phyloP scores from a whole-genome alignment of 1,140 invertebrate species.

The Odontomachus brunneus region DNA sequence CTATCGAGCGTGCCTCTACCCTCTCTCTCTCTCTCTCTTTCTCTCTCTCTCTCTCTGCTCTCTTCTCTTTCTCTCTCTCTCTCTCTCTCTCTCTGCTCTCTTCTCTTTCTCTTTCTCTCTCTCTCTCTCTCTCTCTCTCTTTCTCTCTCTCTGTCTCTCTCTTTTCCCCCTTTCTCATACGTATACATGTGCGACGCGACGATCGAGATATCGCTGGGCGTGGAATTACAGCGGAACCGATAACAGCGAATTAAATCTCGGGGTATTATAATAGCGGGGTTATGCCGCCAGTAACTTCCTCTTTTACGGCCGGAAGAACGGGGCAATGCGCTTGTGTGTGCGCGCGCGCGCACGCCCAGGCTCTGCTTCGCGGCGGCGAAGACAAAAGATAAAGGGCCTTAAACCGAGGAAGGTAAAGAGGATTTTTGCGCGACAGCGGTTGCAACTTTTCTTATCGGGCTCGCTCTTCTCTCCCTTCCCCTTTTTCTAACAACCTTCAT shows the following conservation, averaged over 20 bases:
- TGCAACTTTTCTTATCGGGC: constrained; percentile 23
- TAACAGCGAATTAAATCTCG: constrained; percentile 61
- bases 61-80: neutral
- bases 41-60: no score
- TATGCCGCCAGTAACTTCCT: constrained; percentile 49
- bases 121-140: no score
- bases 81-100: no score
- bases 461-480: no score
- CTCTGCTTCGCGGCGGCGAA: constrained; percentile 11
- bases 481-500: neutral
- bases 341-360: neutral
- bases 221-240: constrained; percentile 57
- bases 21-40: no score
- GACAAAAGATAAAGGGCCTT: constrained; percentile 49
- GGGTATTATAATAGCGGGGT: constrained; percentile 50
- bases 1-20: constrained; percentile 25
- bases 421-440: constrained; percentile 33
- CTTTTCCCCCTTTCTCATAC: neutral
- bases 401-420: neutral
- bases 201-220: constrained; percentile 50
- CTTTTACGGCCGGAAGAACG: constrained; percentile 41
- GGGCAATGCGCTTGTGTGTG: no score
- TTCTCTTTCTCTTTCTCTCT: no score
- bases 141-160: no score
- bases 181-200: constrained; percentile 8